Conservation (phyloP, 2,113 vertebrate species). For the Rhabdomys dilectus region DNA sequence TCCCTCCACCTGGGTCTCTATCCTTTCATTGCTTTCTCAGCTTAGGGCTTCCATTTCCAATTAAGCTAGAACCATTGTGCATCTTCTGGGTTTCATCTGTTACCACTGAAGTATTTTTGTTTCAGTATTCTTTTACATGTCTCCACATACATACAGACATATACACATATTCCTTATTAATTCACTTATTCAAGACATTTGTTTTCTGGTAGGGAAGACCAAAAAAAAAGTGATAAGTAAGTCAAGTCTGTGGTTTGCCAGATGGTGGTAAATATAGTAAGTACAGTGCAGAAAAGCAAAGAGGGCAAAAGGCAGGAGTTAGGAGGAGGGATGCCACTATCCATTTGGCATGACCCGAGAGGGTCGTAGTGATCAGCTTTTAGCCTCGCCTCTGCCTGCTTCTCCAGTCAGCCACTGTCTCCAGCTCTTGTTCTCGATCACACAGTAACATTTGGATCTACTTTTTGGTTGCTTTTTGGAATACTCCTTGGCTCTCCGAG, state of each 20-base stretch:
- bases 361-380: not conserved
- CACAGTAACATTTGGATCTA: not conserved
- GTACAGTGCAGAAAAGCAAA: not conserved
- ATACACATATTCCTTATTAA: not conserved
- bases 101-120: not conserved
- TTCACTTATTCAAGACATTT: not conserved
- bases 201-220: not conserved
- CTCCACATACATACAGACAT: no score
- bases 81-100: not conserved
- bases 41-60: not conserved
- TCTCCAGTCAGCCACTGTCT: not conserved
- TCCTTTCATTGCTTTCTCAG: not conserved
- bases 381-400: not conserved
- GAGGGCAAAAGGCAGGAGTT: not conserved
- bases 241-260: not conserved
- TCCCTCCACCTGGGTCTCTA: not conserved
- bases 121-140: not conserved
- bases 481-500: not conserved
- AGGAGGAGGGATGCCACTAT: not conserved
- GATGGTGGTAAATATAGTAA: not conserved
- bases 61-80: not conserved
- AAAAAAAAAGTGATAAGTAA: not conserved
- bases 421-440: not conserved
- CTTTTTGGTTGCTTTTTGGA: not conserved
- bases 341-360: not conserved